A percentile compares a stretch with the other conserved stretches of the same genome.
These are phyloP conservation scores for Urocynchramus pylzowi DNA, from an alignment of 2,113 vertebrate genomes.

Conservation along the genomic window DNA sequence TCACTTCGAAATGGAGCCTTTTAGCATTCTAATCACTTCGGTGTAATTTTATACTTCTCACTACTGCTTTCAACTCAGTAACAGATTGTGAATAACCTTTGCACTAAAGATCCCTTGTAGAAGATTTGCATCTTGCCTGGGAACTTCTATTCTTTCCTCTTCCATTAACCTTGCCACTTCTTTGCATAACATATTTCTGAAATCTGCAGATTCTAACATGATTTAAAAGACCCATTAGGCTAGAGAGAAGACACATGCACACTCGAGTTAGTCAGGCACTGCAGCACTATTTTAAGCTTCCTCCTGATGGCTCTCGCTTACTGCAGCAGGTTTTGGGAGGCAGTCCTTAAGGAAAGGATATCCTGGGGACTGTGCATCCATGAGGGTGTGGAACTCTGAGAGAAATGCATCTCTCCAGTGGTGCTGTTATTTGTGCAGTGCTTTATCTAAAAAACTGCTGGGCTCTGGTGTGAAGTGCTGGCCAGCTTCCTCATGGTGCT, in stretches of 20 bases:
- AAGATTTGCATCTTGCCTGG: not conserved
- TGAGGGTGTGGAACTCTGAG: not conserved
- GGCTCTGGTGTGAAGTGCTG: not conserved
- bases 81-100: not conserved
- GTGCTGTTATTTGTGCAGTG: not conserved
- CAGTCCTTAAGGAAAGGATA: not conserved
- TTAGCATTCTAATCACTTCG: not conserved
- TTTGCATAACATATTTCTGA: conserved; percentile 5
- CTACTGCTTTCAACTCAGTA: not conserved
- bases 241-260: not conserved
- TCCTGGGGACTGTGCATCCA: not conserved
- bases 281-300: not conserved
- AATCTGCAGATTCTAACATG: not conserved
- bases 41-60: not conserved
- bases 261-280: not conserved
- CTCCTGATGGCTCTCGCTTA: not conserved
- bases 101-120: not conserved
- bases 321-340: not conserved
- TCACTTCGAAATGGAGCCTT: not conserved
- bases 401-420: not conserved
- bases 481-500: not conserved
- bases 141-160: not conserved
- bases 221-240: not conserved
- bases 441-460: not conserved
- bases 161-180: not conserved